Conservation (phyloP, 64 coral and sea anemone genomes). For the Dendrophyllia cribrosa region DNA sequence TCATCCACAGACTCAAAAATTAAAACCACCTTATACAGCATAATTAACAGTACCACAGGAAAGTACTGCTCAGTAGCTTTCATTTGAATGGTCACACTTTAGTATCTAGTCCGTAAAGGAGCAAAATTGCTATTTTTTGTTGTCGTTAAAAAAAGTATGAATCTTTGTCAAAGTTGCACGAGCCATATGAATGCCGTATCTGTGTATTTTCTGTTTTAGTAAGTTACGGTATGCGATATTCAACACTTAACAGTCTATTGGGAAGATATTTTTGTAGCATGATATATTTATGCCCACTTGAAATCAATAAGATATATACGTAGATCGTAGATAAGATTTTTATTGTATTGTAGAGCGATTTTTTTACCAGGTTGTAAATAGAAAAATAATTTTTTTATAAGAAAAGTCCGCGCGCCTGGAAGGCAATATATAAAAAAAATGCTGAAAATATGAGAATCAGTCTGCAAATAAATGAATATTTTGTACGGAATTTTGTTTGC, state of each 20-base stretch:
- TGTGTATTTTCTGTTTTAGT: no score
- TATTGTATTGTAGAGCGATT: constrained; percentile 46
- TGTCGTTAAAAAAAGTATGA: no score
- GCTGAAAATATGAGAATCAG: constrained; percentile 34
- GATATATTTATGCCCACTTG: constrained; percentile 35
- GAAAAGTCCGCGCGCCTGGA: constrained; percentile 1
- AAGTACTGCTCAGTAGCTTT: no score
- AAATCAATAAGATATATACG: neutral
- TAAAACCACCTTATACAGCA: no score
- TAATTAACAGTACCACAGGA: no score
- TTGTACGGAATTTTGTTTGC: neutral
- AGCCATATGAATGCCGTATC: no score
- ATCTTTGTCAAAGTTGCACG: no score
- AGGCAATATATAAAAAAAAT: constrained; percentile 16
- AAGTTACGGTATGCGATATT: neutral
- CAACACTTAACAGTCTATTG: neutral
- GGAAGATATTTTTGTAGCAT: constrained; percentile 59
- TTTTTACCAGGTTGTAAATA: constrained; percentile 57
- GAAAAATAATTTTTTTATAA: constrained; percentile 42
- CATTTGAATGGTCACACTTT: no score
- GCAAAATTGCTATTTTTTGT: no score
- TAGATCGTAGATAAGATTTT: constrained; percentile 17
- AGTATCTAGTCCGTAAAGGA: no score
- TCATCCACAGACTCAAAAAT: no score
- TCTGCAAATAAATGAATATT: constrained; percentile 51